phyloP scores from a whole-genome alignment of 2,797 vertebrate genomes.

The Rachycentron canadum region DNA sequence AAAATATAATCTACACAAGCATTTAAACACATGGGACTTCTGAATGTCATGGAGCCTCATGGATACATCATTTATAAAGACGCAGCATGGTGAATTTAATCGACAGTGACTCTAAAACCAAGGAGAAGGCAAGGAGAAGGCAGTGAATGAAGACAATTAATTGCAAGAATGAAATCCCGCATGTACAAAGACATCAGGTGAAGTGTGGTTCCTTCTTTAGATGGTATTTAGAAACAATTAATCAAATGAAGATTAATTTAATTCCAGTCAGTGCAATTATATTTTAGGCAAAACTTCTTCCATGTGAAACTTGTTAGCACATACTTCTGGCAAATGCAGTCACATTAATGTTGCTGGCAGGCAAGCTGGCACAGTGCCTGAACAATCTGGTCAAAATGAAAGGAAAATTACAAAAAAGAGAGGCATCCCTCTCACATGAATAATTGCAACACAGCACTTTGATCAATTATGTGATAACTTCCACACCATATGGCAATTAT shows the following conservation, averaged over 20 bases:
- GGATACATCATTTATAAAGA: slow-evolving; percentile 37
- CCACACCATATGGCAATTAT: slow-evolving; percentile 72
- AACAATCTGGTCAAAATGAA: slow-evolving; percentile 72
- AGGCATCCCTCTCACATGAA: slow-evolving; percentile 57
- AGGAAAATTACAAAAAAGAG: slow-evolving; percentile 62
- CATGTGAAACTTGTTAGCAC: slow-evolving; percentile 76
- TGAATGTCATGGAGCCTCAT: slow-evolving; percentile 23
- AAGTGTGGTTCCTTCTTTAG: slow-evolving; percentile 40
- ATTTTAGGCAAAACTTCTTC: slow-evolving; percentile 74
- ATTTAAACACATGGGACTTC: slow-evolving; percentile 24
- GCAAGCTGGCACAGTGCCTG: slow-evolving; percentile 69
- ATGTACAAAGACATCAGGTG: slow-evolving; percentile 38
- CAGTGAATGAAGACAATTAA: slow-evolving; percentile 17
- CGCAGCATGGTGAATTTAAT: slow-evolving; percentile 38
- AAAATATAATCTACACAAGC: slow-evolving; percentile 37
- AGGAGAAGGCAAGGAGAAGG: background rate
- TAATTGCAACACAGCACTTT: slow-evolving; percentile 67
- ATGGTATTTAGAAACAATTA: slow-evolving; percentile 57
- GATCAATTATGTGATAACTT: slow-evolving; percentile 78
- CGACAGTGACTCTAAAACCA: slow-evolving; percentile 21
- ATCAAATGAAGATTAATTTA: slow-evolving; percentile 71
- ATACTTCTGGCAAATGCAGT: slow-evolving; percentile 76
- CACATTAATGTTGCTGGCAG: slow-evolving; percentile 74
- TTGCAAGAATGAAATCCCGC: slow-evolving; percentile 6
- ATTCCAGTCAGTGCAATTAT: slow-evolving; percentile 66